phyloP scores from a whole-genome alignment of 1,140 invertebrate species.

The Cherax destructor region DNA sequence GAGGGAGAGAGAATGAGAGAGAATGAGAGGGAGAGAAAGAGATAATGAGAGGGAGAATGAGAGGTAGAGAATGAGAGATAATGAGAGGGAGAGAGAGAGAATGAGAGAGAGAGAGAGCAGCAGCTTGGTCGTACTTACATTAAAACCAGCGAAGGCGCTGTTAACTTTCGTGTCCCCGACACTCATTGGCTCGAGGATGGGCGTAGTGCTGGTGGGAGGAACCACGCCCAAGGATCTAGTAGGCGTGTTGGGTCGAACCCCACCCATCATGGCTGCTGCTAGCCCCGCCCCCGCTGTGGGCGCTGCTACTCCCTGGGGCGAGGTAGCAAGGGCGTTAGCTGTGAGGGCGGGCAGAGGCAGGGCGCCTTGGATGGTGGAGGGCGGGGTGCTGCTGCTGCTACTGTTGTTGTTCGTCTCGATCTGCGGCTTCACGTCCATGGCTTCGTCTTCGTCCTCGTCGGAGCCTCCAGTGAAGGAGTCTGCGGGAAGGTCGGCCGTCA shows the following conservation, averaged over 20 bases:
- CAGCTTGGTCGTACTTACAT: constrained; percentile 26
- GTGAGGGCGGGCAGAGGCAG: constrained; percentile 42
- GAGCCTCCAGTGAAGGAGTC: constrained; percentile 56
- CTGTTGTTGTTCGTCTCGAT: constrained; percentile 56
- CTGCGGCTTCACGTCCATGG: constrained; percentile 53
- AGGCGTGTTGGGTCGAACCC: constrained; percentile 39
- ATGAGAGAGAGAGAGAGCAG: neutral
- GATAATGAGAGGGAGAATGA: too few relatives aligned
- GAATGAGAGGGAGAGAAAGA: too few relatives aligned
- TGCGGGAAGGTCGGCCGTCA: constrained; percentile 31
- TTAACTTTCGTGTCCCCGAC: constrained; percentile 51
- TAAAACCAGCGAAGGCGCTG: constrained; percentile 45
- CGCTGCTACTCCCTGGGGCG: constrained; percentile 20
- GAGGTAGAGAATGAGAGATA: too few relatives aligned
- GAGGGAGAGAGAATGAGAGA: too few relatives aligned
- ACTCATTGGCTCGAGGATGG: constrained; percentile 52
- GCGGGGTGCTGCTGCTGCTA: constrained; percentile 20
- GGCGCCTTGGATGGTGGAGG: constrained; percentile 16
- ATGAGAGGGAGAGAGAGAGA: too few relatives aligned
- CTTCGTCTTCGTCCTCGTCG: constrained; percentile 58
- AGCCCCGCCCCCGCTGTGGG: constrained; percentile 38
- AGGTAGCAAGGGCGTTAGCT: constrained; percentile 34
- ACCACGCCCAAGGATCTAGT: constrained; percentile 50
- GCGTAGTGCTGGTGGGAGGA: constrained; percentile 61
- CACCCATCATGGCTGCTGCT: constrained; percentile 51